Evolutionary conservation across 1,140 invertebrate species (phyloP).

Genomic region (Nixonia krombeini): DNA sequence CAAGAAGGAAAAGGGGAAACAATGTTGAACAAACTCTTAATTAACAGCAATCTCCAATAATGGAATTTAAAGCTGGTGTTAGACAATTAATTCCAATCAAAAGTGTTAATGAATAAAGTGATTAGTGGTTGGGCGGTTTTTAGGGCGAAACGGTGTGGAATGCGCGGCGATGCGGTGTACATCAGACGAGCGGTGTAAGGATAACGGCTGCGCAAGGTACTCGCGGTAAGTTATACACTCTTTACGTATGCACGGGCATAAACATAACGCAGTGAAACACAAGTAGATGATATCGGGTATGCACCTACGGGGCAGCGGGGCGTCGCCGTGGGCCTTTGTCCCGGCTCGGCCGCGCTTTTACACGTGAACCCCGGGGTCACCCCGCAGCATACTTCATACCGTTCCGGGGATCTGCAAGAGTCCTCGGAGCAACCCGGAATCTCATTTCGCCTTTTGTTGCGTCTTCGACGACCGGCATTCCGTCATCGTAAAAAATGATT

Average conservation of each 20-base stretch:
- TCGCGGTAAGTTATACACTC: slow-evolving; percentile 40
- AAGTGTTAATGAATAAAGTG: too few species aligned
- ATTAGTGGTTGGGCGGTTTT: too few species aligned
- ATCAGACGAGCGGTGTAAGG: slow-evolving; percentile 21
- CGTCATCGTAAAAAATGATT: too few species aligned
- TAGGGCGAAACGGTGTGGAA: slow-evolving; percentile 32
- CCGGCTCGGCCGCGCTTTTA: slow-evolving; percentile 52
- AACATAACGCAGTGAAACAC: slow-evolving; percentile 69
- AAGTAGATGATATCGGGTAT: slow-evolving; percentile 67
- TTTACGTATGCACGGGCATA: slow-evolving; percentile 61
- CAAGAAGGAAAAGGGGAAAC: too few species aligned
- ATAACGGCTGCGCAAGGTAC: slow-evolving; percentile 27
- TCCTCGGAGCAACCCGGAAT: slow-evolving; percentile 46
- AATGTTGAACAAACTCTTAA: too few species aligned
- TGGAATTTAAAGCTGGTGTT: too few species aligned
- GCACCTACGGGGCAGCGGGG: slow-evolving; percentile 63
- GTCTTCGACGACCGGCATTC: too few species aligned
- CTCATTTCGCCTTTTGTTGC: slow-evolving; percentile 15
- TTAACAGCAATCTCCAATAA: too few species aligned
- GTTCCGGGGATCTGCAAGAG: slow-evolving; percentile 44
- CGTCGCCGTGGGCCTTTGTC: slow-evolving; percentile 65
- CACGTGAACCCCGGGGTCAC: slow-evolving; percentile 46
- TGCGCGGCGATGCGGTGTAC: slow-evolving; percentile 42
- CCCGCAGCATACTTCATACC: slow-evolving; percentile 48
- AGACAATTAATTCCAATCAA: too few species aligned